Evolutionary conservation across 2,888 invertebrate species (phyloP), one percentile per base, ranked within the genome.

Genomic region (Dioctria rufipes): DNA sequence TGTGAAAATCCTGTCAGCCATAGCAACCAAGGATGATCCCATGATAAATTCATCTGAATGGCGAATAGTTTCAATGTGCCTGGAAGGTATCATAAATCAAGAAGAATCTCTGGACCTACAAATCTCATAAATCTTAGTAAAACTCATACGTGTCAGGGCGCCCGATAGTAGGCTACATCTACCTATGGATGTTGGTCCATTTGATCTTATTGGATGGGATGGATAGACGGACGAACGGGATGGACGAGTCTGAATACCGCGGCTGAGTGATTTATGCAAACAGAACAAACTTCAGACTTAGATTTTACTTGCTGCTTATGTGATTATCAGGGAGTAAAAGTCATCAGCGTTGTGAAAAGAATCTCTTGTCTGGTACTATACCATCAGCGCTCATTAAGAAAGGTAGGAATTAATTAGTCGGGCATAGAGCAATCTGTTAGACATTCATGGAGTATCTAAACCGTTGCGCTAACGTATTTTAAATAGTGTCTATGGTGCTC

Each of bases 251-350:
- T 40, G 63, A 25, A 63, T 63, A 63, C 39, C 37, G 39, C 40
- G 43, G 6, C 66, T 5, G 5, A 66, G 43, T 66, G 66, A 66
- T 66, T 66, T 66, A 66, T 66, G 66, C 66, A 66, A 66, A 43
- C 66, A 42, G 66, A 66, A 66, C 66, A 9, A 25, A 61, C 39
- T 61, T 39, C 61, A 39, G 61, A 61, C 37, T 61, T 37, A 25
- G 25, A 25, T 25, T 25, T 25, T 25, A 25, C 25, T 61, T 11
- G 11, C n/a, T 39, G 66, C 66, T 43, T 43, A 66, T 42, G 66
- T 66, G 66, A 66, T 66, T 66, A 66, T 46, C 66, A 66, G 37
- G 66, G 66, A 66, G 66, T 66, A 66, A 66, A 66, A 66, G 46
- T 66, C 66, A 66, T 66, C 66, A 66, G 43, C 5, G 66, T 9